A percentile compares a stretch with the other conserved stretches of the same genome.
phyloP scores from a whole-genome alignment of 2,113 vertebrate genomes.

The Poecile atricapillus region DNA sequence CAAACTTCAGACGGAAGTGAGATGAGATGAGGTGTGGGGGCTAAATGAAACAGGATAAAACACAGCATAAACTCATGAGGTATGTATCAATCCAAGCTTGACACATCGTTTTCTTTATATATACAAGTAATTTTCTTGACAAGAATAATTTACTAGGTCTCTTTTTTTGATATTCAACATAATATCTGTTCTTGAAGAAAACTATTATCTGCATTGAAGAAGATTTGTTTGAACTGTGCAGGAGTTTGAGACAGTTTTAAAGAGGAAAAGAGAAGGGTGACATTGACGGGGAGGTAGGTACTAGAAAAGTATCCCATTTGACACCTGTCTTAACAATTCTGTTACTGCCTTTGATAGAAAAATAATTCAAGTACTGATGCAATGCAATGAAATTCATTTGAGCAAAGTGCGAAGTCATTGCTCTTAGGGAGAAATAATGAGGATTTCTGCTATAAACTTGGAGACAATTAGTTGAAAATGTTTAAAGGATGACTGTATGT shows the following conservation, averaged over 20 bases:
- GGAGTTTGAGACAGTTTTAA: neutral
- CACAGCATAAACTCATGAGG: neutral
- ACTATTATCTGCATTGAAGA: neutral
- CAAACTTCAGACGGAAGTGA: neutral
- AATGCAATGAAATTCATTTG: neutral
- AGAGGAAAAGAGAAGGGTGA: neutral
- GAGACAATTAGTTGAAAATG: neutral
- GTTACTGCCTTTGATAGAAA: neutral
- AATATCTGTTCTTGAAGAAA: neutral
- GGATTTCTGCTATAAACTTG: neutral
- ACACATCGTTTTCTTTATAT: fast-evolving
- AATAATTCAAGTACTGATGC: neutral
- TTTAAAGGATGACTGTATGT: neutral
- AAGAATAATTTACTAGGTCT: neutral
- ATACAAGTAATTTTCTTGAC: neutral
- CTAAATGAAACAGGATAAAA: neutral
- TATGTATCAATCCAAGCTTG: neutral
- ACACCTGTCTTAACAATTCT: neutral
- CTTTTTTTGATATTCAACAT: neutral
- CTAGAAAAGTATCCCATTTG: neutral
- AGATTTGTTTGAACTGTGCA: neutral
- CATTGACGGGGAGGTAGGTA: neutral
- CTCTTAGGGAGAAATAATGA: neutral
- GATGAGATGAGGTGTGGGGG: neutral
- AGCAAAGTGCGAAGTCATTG: neutral